Evolutionary conservation across 2,797 vertebrate species (phyloP).

Genomic region (Pseudochromis fuscus): DNA sequence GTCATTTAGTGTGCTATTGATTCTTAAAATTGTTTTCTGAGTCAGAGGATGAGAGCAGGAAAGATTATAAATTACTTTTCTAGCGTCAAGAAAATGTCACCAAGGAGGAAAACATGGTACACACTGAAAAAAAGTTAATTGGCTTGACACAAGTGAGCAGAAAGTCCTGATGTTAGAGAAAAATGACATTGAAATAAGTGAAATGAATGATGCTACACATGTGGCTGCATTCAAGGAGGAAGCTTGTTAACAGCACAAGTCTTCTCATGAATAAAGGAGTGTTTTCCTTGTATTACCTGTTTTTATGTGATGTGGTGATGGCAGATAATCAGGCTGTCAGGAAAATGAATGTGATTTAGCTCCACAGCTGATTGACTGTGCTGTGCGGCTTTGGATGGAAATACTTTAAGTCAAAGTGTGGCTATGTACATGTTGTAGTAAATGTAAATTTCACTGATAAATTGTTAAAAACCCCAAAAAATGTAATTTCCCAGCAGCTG

Average conservation of each 20-base stretch:
- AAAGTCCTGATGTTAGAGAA: not conserved
- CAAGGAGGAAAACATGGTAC: not conserved
- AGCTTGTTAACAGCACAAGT: not conserved
- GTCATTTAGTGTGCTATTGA: constrained; percentile 66
- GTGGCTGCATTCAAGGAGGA: not conserved
- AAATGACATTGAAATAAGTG: not conserved
- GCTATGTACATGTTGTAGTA: too few relatives aligned
- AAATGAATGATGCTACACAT: not conserved
- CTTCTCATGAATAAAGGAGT: too few relatives aligned
- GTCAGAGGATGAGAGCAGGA: constrained; percentile 34
- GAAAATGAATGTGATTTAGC: not conserved
- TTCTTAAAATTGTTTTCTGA: constrained; percentile 49
- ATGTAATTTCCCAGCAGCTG: too few relatives aligned
- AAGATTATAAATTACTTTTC: constrained; percentile 44
- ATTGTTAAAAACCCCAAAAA: too few relatives aligned
- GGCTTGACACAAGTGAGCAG: not conserved
- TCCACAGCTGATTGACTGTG: too few relatives aligned
- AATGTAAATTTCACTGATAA: too few relatives aligned
- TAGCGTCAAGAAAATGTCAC: constrained; percentile 30
- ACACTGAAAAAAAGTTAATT: not conserved
- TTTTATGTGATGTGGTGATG: not conserved
- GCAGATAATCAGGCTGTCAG: not conserved
- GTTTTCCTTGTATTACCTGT: too few relatives aligned
- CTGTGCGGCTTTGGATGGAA: too few relatives aligned
- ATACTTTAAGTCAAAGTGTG: too few relatives aligned